Percentiles rank a stretch among this genome's conserved stretches.
phyloP scores from a whole-genome alignment of 2,797 vertebrate species.

The Lithobates pipiens region DNA sequence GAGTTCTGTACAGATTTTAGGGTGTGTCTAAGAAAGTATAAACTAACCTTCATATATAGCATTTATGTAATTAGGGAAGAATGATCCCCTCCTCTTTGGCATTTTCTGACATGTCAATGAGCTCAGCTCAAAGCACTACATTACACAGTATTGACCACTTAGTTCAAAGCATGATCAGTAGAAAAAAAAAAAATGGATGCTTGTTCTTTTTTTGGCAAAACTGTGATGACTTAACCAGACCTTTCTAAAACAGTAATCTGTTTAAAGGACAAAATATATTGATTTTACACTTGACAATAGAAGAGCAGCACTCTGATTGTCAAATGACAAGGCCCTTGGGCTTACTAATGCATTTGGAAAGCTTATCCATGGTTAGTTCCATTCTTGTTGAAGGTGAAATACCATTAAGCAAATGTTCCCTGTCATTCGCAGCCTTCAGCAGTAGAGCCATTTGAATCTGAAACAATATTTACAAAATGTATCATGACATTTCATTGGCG shows the following conservation, averaged over 20 bases:
- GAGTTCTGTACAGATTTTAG: constrained; percentile 9
- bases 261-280: constrained; percentile 32
- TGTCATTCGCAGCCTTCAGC: not conserved
- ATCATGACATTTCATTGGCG: constrained; percentile 60
- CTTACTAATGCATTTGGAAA: constrained; percentile 28
- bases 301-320: constrained; percentile 30
- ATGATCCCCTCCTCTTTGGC: constrained; percentile 11
- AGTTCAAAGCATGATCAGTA: not conserved
- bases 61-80: constrained; percentile 3
- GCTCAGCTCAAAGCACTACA: not conserved
- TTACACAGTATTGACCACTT: not conserved
- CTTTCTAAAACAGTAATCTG: constrained; percentile 7
- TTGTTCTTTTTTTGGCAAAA: constrained; percentile 11
- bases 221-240: constrained; percentile 3
- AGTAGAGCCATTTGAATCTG: constrained; percentile 6
- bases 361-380: constrained; percentile 22
- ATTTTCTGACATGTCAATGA: not conserved
- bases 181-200: not conserved
- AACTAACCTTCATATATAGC: not conserved
- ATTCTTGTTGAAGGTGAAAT: constrained; percentile 8
- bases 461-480: constrained; percentile 63
- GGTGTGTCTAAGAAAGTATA: constrained; percentile 28
- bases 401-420: constrained; percentile 11
- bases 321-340: constrained; percentile 19
- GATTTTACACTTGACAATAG: constrained; percentile 26